A percentile compares a stretch with the other conserved stretches of the same genome.
phyloP scores from a whole-genome alignment of 1,140 invertebrate species.

The Scylla paramamosain region DNA sequence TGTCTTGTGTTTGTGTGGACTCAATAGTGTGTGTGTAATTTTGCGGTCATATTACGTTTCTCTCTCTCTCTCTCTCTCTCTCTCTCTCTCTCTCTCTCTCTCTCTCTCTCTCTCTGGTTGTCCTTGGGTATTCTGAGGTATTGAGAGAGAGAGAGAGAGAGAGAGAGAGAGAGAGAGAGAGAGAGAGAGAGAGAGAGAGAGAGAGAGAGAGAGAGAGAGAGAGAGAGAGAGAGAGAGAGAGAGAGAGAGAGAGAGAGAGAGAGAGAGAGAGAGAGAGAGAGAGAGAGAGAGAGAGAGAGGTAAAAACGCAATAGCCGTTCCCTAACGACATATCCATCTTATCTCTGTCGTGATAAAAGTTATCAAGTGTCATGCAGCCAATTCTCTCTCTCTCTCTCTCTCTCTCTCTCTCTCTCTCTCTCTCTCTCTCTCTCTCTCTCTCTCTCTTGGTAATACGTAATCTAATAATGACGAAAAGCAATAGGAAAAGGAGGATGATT shows the following conservation, averaged over 20 bases:
- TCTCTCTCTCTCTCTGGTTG: background rate
- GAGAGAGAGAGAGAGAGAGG: background rate
- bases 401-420: slow-evolving; percentile 47
- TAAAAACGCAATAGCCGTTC: background rate
- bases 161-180: slow-evolving; percentile 41
- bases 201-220: slow-evolving; percentile 42
- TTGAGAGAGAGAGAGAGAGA: slow-evolving; percentile 31
- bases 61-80: slow-evolving; percentile 14
- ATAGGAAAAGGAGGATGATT: background rate
- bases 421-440: slow-evolving; percentile 52
- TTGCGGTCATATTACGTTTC: background rate
- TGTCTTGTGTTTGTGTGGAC: no score
- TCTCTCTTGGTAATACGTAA: background rate
- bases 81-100: slow-evolving; percentile 39
- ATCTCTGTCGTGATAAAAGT: background rate
- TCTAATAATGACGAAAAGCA: background rate
- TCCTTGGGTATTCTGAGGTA: background rate
- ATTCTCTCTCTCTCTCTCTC: background rate
- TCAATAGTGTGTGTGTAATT: no score
- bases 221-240: background rate
- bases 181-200: slow-evolving; percentile 43
- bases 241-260: slow-evolving; percentile 43
- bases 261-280: slow-evolving; percentile 42
- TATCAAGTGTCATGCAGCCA: background rate
- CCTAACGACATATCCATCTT: background rate